A percentile compares a stretch with the other conserved stretches of the same genome.
Conservation (phyloP, 1,140 invertebrate genomes). For the Ceratosolen fusciceps region DNA sequence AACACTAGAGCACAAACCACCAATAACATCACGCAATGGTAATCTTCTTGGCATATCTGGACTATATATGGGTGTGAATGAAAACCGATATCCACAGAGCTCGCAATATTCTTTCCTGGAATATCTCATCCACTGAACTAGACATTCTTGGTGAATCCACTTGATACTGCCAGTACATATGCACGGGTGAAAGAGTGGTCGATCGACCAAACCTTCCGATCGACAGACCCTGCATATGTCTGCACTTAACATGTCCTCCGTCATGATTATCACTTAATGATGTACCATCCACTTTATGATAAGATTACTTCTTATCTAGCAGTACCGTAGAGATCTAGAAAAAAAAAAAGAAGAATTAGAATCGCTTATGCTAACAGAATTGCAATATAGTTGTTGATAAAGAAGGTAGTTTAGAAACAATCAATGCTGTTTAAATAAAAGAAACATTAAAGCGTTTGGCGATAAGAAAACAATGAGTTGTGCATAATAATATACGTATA, state of each 20-base stretch:
- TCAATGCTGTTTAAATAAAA: neutral
- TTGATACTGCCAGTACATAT: constrained; percentile 99
- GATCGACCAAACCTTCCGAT: constrained; percentile 88
- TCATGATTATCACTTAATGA: constrained; percentile 61
- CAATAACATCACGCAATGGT: constrained; percentile 90
- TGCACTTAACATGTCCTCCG: constrained; percentile 73
- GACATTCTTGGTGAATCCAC: constrained; percentile 96
- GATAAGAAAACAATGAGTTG: too few species aligned
- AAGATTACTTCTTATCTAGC: neutral
- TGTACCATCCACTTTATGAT: constrained; percentile 30
- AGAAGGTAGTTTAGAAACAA: neutral
- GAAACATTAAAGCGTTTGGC: too few species aligned
- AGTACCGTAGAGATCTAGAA: neutral
- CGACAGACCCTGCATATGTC: constrained; percentile 99
- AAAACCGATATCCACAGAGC: constrained; percentile 97
- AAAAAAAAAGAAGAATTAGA: neutral
- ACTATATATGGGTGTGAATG: constrained; percentile 98
- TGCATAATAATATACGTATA: too few species aligned
- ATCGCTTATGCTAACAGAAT: too few species aligned
- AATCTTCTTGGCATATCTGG: constrained; percentile 98
- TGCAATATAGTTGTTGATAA: neutral
- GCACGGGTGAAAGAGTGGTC: constrained; percentile 96
- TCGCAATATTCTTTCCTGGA: constrained; percentile 99
- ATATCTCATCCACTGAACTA: constrained; percentile 93
- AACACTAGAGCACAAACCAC: constrained; percentile 90